A percentile compares a stretch with the other conserved stretches of the same genome.
Evolutionary conservation across 2,113 vertebrate species (phyloP).

Genomic region (Henicopernis longicauda): DNA sequence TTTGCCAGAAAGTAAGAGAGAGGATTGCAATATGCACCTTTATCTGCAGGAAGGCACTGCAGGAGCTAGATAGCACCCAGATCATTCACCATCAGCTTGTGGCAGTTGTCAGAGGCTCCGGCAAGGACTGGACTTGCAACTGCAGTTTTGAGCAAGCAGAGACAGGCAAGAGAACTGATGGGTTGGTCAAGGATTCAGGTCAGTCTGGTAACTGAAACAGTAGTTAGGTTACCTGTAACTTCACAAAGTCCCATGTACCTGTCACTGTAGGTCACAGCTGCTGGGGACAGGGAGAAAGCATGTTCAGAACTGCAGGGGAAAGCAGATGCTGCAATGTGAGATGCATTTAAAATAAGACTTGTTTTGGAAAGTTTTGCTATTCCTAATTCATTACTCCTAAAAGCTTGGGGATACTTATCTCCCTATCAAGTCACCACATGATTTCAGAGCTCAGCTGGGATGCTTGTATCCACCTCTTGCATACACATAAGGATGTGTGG

Average conservation of each 20-base stretch:
- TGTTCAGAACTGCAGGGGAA: neutral
- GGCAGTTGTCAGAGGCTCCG: neutral
- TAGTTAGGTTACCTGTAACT: neutral
- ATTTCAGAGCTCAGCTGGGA: neutral
- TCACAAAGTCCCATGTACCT: neutral
- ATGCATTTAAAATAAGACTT: neutral
- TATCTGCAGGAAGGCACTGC: neutral
- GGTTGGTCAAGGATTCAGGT: neutral
- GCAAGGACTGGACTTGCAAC: neutral
- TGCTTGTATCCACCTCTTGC: neutral
- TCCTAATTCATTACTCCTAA: neutral
- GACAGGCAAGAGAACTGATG: fast-evolving
- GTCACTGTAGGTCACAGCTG: neutral
- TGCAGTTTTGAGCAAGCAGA: neutral
- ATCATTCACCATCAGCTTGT: neutral
- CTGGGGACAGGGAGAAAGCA: neutral
- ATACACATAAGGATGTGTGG: neutral
- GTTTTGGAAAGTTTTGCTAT: neutral
- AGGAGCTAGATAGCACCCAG: neutral
- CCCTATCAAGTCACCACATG: neutral
- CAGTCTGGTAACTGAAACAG: neutral
- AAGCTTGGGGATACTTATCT: neutral
- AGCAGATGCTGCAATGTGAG: neutral
- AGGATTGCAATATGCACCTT: neutral
- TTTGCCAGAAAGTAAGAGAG: neutral